Evolutionary conservation across 2,888 invertebrate genomes (phyloP), one percentile per base, ranked within the genome.

Genomic region (Serrognathus titanus): DNA sequence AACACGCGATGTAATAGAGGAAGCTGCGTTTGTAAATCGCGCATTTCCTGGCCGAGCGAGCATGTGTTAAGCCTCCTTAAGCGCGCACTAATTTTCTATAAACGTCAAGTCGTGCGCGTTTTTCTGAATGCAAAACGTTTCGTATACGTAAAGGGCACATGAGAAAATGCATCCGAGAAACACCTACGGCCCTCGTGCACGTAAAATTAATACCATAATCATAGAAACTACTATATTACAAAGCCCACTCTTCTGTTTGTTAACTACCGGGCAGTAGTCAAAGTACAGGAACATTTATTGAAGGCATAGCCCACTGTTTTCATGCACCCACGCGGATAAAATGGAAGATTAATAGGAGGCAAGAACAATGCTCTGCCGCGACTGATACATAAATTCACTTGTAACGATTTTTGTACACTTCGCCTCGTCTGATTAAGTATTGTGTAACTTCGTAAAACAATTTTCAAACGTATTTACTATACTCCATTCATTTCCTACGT

Each of bases 291-390:
- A 51, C 56, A 48, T 57, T 57, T 58, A 61, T 57, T 56, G 58
- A 61, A 62, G 62, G 57, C 56, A 62, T 64, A 61, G 62, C 62
- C 62, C 64, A 64, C 64, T 58, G 62, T 64, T 60, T 61, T 59
- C 62, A 57, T 59, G 55, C 64, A 59, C 64, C 64, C 57, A 64
- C 64, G 54, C 53, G 53, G 56, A 61, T 62, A 51, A 63, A 59
- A 60, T 59, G 55, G 51, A 58, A 64, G 64, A 64, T 64, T 64
- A 63, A 64, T 64, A 61, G 61, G 55, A 55, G 51, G 53, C 48
- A 57, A 60, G 61, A 64, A 57, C 56, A 57, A 57, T 57, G 52
- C 64, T 63, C 60, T 64, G 60, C 55, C 54, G 58, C 57, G 58
- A 57, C 55, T 53, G 58, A 59, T 60, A 58, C 64, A 64, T 64